These are phyloP conservation scores for Acrossocheilus fasciatus DNA, from an alignment of 2,797 vertebrate species.

Conservation along the genomic window DNA sequence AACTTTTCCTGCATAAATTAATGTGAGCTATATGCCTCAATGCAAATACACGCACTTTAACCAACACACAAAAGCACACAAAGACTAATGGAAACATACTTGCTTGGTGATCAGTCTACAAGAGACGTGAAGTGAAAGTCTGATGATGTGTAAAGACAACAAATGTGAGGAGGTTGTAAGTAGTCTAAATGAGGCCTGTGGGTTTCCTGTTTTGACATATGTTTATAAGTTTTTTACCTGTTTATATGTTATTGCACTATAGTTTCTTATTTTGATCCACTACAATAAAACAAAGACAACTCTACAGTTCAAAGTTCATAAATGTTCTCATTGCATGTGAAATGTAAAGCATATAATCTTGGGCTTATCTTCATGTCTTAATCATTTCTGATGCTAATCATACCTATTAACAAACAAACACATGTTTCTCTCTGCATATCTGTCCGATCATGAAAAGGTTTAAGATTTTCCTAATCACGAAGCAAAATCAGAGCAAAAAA, in stretches of 20 bases:
- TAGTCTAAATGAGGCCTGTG: neutral
- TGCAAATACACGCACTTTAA: neutral
- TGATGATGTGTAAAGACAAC: neutral
- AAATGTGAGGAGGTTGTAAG: neutral
- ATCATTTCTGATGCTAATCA: neutral
- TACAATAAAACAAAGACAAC: neutral
- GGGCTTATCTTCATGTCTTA: neutral
- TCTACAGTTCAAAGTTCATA: neutral
- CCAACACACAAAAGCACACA: slow-evolving; percentile 5
- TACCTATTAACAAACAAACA: neutral
- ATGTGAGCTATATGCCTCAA: neutral
- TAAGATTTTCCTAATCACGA: neutral
- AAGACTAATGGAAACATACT: slow-evolving; percentile 12
- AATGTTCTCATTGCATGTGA: neutral
- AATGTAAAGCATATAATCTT: neutral
- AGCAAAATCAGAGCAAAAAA: neutral
- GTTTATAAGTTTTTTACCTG: neutral
- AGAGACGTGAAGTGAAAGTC: neutral
- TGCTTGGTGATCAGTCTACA: neutral
- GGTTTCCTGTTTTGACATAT: slow-evolving; percentile 7
- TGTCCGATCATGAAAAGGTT: neutral
- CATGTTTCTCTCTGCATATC: neutral
- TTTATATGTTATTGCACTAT: neutral
- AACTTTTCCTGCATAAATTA: neutral
- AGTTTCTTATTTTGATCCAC: neutral